Evolutionary conservation across 37 sponge, comb jelly and placozoan genomes (phyloP), one percentile per base, ranked within the genome.

Genomic region (Haliclona indistincta): DNA sequence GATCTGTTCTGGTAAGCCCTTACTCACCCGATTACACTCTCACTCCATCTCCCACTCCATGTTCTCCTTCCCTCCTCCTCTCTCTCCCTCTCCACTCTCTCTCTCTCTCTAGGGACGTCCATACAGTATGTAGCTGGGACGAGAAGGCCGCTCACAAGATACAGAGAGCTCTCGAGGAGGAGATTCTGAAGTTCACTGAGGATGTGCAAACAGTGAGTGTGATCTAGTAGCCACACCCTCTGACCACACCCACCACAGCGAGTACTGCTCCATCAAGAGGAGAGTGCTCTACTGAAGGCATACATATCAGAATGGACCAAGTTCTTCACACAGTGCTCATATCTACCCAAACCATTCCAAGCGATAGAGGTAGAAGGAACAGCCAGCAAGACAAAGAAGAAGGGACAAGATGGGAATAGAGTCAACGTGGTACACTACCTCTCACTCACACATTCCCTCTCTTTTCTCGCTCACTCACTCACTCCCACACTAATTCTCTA

Each of bases 251-350:
- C n/a, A n/a, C n/a, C n/a, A n/a, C n/a, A 89, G 95, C 22, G 80
- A 3, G 95, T 94, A 30, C 67, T 82, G 41, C 41, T 35, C 2
- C 87, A 94, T 61, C 54, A 78, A 6, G 95, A 94, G 36, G 95
- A 94, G 62, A 73, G 84, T 41, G 87, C 84, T 25, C 63, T 94
- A 44, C 80, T 94, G 58, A 78, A 82, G 76, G 91, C 95, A 0
- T 94, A 94, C 81, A 94, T 94, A 45, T 30, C 64, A 3, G 95
- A 94, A 65, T 94, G 95, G 95, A 82, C 81, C 51, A 82, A 86
- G 77, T 94, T 80, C 81, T 94, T 94, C 68, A 74, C 87, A 3
- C 95, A 94, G 81, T 90, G 91, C 45, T 64, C 77, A 53, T 94
- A 90, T 66, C 91, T 94, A 4, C 95, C 95, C 56, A 82, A 81